These are phyloP conservation scores for Rhea pennata DNA, from an alignment of 2,113 vertebrate genomes.

Conservation along the genomic window DNA sequence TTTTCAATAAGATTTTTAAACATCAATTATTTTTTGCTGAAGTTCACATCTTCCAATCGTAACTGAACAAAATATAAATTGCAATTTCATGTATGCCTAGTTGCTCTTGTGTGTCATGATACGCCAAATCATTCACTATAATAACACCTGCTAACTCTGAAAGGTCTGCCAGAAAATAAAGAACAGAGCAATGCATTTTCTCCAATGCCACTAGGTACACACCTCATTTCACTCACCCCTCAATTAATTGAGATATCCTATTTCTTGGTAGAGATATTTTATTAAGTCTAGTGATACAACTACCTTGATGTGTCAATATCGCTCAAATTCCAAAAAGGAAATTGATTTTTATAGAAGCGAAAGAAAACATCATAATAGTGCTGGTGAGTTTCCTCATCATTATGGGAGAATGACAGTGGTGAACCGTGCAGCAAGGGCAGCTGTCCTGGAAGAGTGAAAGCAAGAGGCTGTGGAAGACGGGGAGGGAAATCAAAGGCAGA, in stretches of 20 bases:
- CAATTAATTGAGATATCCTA: not conserved
- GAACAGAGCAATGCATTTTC: not conserved
- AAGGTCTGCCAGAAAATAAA: not conserved
- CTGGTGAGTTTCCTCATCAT: not conserved
- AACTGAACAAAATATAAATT: slow-evolving; percentile 16
- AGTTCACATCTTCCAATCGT: not conserved
- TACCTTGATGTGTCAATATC: not conserved
- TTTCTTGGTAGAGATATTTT: not conserved
- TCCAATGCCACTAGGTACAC: not conserved
- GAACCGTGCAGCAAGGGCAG: not conserved
- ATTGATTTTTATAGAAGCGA: not conserved
- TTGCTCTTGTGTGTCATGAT: slow-evolving; percentile 27
- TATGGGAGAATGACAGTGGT: not conserved
- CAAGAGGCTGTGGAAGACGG: not conserved
- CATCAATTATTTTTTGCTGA: not conserved
- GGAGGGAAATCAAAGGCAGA: not conserved
- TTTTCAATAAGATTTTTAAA: not conserved
- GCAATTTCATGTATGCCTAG: slow-evolving; percentile 7
- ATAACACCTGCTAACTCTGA: not conserved
- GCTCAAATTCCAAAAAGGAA: not conserved
- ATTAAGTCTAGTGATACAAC: not conserved
- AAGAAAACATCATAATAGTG: not conserved
- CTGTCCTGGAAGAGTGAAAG: not conserved
- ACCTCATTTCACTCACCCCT: not conserved
- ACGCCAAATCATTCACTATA: not conserved